These are phyloP conservation scores for Sinodicranocentrus sp. DNA, from an alignment of 2,888 invertebrate genomes.

Conservation along the genomic window DNA sequence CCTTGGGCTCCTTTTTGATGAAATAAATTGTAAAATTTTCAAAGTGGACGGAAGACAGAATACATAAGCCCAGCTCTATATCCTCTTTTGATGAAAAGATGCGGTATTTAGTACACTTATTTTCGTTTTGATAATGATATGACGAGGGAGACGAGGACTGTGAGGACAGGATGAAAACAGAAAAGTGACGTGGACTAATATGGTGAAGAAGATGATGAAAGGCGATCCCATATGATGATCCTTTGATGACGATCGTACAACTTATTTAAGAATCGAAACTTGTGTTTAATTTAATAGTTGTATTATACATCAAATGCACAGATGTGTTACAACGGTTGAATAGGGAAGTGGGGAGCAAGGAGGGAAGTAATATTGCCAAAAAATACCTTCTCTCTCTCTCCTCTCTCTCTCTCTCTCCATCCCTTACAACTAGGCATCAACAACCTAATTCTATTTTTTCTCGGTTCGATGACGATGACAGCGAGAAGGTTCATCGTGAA, in stretches of 20 bases:
- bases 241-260: neutral
- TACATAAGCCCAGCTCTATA: neutral
- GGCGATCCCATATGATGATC: slow-evolving; percentile 23
- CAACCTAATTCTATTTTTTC: slow-evolving; percentile 27
- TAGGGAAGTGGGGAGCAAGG: neutral
- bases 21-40: neutral
- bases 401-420: neutral
- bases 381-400: neutral
- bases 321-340: neutral
- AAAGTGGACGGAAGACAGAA: neutral
- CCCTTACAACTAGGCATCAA: neutral
- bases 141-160: slow-evolving; percentile 11
- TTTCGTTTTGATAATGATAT: slow-evolving; percentile 37
- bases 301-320: neutral
- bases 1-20: slow-evolving; percentile 50
- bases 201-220: slow-evolving; percentile 49
- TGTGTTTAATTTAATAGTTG: neutral
- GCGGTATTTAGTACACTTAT: neutral
- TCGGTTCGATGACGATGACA: slow-evolving; percentile 27
- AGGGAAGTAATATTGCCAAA: slow-evolving; percentile 7
- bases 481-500: neutral
- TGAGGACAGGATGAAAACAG: slow-evolving; percentile 19
- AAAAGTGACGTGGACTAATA: slow-evolving; percentile 54
- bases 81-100: slow-evolving; percentile 23
- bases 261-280: slow-evolving; percentile 20